Percentiles rank a stretch among this genome's conserved stretches.
phyloP scores from a whole-genome alignment of 2,797 vertebrate genomes.

The Cossypha polioptera region DNA sequence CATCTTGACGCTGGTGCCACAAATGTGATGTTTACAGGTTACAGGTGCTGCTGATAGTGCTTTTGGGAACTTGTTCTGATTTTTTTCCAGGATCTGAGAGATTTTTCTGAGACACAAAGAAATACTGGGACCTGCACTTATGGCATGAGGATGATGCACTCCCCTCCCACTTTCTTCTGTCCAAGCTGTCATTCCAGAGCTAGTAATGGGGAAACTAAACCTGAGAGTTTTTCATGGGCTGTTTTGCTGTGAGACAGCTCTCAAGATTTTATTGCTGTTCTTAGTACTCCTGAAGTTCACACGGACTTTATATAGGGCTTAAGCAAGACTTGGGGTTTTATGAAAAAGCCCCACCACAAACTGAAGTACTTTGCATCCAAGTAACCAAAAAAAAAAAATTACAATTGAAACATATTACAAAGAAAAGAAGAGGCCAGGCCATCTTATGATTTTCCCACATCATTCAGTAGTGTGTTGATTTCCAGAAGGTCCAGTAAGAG shows the following conservation, averaged over 20 bases:
- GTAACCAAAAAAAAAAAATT: neutral
- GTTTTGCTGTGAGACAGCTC: neutral
- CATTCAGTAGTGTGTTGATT: neutral
- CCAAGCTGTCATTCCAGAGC: neutral
- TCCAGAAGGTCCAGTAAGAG: neutral
- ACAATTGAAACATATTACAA: neutral
- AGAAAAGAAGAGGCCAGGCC: neutral
- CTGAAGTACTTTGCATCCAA: neutral
- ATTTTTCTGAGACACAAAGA: neutral
- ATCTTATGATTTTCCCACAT: neutral
- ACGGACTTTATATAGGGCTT: neutral
- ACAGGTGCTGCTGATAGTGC: neutral
- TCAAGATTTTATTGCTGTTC: neutral
- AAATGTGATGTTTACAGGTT: neutral
- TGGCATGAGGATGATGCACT: neutral
- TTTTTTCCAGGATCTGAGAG: neutral
- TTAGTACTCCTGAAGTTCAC: neutral
- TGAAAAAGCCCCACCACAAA: neutral
- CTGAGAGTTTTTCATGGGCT: neutral
- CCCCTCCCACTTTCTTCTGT: neutral
- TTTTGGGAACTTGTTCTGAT: neutral
- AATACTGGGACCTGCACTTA: neutral
- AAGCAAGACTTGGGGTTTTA: neutral
- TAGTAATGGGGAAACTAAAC: neutral
- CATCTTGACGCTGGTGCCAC: neutral